These are phyloP conservation scores for Leucophenga maculata DNA, from an alignment of 2,888 invertebrate genomes.

Conservation along the genomic window DNA sequence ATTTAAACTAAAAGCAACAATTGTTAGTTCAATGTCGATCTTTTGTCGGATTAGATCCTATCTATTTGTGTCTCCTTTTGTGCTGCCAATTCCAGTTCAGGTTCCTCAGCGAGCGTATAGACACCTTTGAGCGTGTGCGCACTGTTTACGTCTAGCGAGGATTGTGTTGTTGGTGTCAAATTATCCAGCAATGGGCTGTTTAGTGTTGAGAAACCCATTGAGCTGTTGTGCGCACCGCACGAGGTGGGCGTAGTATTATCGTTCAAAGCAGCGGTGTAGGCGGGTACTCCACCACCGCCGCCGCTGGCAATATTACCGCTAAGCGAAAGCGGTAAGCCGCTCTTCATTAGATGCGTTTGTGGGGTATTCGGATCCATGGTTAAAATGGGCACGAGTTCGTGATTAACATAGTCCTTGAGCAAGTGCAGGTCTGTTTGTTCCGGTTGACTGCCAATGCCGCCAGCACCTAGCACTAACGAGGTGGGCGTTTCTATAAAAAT, in stretches of 20 bases:
- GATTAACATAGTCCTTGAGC: constrained; percentile 71
- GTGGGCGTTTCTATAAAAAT: constrained; percentile 73
- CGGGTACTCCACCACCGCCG: constrained; percentile 40
- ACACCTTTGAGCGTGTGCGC: constrained; percentile 73
- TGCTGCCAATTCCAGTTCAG: constrained; percentile 74
- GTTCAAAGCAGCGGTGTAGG: constrained; percentile 44
- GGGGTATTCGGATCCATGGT: constrained; percentile 70
- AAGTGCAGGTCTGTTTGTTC: constrained; percentile 61
- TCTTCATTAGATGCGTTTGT: constrained; percentile 46
- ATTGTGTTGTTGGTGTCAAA: constrained; percentile 52
- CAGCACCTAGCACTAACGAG: constrained; percentile 64
- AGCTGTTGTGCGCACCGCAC: constrained; percentile 43
- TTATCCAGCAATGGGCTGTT: constrained; percentile 60
- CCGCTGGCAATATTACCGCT: constrained; percentile 41
- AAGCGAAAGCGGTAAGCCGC: constrained; percentile 46
- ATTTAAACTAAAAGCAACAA: too few species aligned
- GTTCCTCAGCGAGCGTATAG: constrained; percentile 75
- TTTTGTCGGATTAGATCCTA: constrained; percentile 50
- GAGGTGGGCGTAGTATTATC: constrained; percentile 41
- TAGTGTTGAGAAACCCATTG: constrained; percentile 44
- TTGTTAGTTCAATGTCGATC: neutral
- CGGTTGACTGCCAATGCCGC: constrained; percentile 46
- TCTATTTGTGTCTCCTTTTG: constrained; percentile 67
- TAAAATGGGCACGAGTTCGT: constrained; percentile 72
- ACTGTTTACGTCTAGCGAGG: constrained; percentile 47